These are phyloP conservation scores for Zhuqinia jingwanae DNA, from an alignment of 2,888 invertebrate species.

Conservation along the genomic window DNA sequence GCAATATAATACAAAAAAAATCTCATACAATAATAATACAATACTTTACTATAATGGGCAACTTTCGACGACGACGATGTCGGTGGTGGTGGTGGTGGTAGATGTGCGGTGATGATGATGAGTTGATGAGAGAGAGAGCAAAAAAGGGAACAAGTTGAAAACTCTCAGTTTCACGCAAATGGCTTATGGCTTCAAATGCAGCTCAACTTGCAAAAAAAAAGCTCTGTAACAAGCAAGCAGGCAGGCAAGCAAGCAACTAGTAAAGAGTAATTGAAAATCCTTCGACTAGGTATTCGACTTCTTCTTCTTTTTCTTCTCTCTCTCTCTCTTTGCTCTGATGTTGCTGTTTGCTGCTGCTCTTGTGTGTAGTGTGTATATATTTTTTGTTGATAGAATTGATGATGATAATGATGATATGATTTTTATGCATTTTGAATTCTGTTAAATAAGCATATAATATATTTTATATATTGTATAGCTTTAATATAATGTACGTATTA, in stretches of 20 bases:
- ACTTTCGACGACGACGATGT: conserved; percentile 5
- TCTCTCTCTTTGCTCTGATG: too few relatives aligned
- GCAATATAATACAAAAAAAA: conserved; percentile 19
- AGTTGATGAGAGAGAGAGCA: conserved; percentile 58
- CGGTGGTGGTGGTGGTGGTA: conserved; percentile 31
- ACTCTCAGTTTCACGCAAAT: conserved; percentile 68
- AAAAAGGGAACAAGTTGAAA: conserved; percentile 58
- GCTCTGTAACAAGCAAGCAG: conserved; percentile 30
- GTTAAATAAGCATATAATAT: not conserved
- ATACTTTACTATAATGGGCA: not conserved
- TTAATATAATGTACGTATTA: conserved; percentile 37
- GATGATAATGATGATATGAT: conserved; percentile 40
- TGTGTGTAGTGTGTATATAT: too few relatives aligned
- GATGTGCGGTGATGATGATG: conserved; percentile 38
- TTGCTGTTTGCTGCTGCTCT: conserved; percentile 16
- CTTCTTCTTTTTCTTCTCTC: not conserved
- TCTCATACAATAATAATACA: not conserved
- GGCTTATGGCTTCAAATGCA: not conserved
- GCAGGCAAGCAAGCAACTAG: conserved; percentile 44
- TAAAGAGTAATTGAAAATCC: conserved; percentile 44
- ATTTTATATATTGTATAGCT: not conserved
- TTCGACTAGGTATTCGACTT: conserved; percentile 29
- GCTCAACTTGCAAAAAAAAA: too few relatives aligned
- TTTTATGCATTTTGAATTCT: conserved; percentile 42
- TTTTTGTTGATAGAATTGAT: too few relatives aligned